Percentiles rank a stretch among this genome's conserved stretches.
These are phyloP conservation scores for Ericerus pela DNA, from an alignment of 1,140 invertebrate genomes.

Conservation along the genomic window DNA sequence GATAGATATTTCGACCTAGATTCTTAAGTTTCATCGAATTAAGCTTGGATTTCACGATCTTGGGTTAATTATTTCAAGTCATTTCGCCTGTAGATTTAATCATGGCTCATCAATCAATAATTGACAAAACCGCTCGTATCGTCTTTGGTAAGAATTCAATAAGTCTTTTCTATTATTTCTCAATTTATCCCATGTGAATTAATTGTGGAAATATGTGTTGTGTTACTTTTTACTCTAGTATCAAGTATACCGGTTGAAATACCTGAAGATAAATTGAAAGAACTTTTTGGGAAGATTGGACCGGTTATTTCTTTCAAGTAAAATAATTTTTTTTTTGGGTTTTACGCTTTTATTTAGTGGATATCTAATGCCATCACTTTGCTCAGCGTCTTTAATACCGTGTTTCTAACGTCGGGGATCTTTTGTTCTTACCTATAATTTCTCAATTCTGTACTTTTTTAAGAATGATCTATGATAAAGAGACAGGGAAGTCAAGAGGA, in stretches of 20 bases:
- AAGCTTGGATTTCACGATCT: too few relatives aligned
- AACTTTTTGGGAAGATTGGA: constrained; percentile 95
- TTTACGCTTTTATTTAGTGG: neutral
- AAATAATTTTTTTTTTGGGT: constrained; percentile 22
- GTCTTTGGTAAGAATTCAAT: constrained; percentile 52
- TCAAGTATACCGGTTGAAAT: constrained; percentile 99
- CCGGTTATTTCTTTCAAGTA: constrained; percentile 92
- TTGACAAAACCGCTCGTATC: constrained; percentile 82
- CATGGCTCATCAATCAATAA: constrained; percentile 25
- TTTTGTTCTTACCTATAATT: too few relatives aligned
- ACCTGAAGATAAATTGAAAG: constrained; percentile 95
- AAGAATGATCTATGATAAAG: constrained; percentile 92
- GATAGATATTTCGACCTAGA: too few relatives aligned
- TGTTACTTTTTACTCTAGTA: constrained; percentile 46
- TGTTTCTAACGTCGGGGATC: too few relatives aligned
- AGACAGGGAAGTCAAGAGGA: constrained; percentile 97
- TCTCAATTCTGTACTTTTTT: too few relatives aligned
- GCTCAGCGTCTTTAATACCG: neutral
- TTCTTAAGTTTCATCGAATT: too few relatives aligned
- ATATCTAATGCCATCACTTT: constrained; percentile 15
- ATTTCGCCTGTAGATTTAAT: constrained; percentile 5
- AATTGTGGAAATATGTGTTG: constrained; percentile 1
- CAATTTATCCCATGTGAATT: neutral
- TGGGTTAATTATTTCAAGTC: too few relatives aligned
- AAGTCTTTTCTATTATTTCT: constrained; percentile 1